These are phyloP conservation scores for Sepioteuthis lessoniana DNA, from an alignment of 2,888 invertebrate genomes.

Conservation along the genomic window DNA sequence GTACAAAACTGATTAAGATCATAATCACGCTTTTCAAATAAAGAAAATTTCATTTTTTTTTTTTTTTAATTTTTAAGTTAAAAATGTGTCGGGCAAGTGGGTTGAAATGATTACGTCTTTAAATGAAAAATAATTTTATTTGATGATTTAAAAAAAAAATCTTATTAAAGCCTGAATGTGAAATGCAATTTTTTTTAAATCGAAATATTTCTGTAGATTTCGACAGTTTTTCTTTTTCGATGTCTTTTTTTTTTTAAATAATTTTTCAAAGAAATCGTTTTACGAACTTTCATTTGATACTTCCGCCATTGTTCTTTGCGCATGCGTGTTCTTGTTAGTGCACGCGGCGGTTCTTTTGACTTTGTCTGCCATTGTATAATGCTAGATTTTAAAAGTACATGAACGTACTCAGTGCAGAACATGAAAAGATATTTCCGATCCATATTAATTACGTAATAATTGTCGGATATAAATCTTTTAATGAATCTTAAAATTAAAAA, in stretches of 20 bases:
- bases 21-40: background rate
- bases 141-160: background rate
- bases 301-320: background rate
- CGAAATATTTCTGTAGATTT: constrained; percentile 33
- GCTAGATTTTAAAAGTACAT: too few species aligned
- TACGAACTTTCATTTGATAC: background rate
- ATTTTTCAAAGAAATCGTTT: background rate
- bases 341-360: background rate
- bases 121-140: background rate
- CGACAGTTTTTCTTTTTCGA: background rate
- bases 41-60: background rate
- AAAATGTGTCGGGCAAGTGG: background rate
- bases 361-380: background rate
- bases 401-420: too few species aligned
- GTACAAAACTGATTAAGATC: background rate
- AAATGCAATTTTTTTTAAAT: background rate
- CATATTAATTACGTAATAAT: too few species aligned
- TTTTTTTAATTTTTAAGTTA: too few species aligned
- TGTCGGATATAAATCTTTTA: too few species aligned
- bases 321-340: background rate
- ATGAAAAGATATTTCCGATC: too few species aligned
- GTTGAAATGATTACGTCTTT: background rate
- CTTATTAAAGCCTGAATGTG: background rate
- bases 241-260: background rate
- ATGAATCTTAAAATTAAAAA: too few species aligned